A percentile compares a stretch with the other conserved stretches of the same genome.
Evolutionary conservation across 2,113 vertebrate genomes (phyloP).

Genomic region (Spea multiplicata): DNA sequence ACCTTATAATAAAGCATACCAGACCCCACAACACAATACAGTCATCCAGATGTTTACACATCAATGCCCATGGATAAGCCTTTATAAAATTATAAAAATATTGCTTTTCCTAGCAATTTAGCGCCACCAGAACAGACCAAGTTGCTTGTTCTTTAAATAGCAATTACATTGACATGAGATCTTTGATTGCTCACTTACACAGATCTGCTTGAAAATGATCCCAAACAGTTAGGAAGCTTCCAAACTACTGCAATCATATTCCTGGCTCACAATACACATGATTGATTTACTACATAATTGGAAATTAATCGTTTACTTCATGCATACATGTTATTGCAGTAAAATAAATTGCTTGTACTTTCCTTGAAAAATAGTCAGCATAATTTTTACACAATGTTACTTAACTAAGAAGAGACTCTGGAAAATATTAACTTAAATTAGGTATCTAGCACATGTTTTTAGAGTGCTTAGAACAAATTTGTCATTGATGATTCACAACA

Average conservation of each 20-base stretch:
- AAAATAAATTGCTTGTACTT: background rate
- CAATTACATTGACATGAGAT: too few species aligned
- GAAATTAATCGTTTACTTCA: background rate
- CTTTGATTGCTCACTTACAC: too few species aligned
- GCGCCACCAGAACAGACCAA: too few species aligned
- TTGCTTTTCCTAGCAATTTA: too few species aligned
- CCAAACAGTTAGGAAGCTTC: background rate
- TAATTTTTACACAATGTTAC: background rate
- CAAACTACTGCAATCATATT: background rate
- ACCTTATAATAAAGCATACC: too few species aligned
- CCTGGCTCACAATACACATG: background rate
- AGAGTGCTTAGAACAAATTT: too few species aligned
- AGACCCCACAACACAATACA: too few species aligned
- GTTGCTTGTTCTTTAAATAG: too few species aligned
- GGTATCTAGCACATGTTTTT: background rate
- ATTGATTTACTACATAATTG: background rate
- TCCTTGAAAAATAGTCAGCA: background rate
- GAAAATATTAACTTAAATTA: constrained; percentile 2
- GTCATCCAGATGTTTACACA: too few species aligned
- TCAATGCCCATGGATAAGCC: too few species aligned
- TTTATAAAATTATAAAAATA: too few species aligned
- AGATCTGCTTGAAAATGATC: too few species aligned
- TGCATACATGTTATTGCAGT: background rate
- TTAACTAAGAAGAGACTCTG: background rate
- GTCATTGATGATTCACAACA: background rate